Evolutionary conservation across 2,113 vertebrate genomes (phyloP).

Genomic region (Ammospiza nelsoni): DNA sequence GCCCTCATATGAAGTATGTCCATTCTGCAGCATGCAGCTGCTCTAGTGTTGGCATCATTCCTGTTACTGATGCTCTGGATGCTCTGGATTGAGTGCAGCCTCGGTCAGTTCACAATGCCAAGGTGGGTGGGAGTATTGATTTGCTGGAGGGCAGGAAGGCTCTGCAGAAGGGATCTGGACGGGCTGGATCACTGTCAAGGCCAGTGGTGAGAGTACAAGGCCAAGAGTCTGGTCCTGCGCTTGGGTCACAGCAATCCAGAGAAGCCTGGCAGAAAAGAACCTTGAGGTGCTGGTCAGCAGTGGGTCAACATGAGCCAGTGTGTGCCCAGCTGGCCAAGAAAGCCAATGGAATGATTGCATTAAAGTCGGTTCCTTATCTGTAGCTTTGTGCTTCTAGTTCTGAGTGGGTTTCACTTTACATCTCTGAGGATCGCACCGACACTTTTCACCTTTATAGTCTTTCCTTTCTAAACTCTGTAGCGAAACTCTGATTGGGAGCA

Average conservation of each 20-base stretch:
- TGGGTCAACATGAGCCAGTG: not conserved
- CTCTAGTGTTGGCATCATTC: not conserved
- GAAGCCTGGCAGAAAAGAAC: accelerated
- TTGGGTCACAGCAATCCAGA: not conserved
- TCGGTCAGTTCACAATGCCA: not conserved
- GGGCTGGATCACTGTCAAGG: not conserved
- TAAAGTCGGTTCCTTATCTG: not conserved
- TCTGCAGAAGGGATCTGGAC: not conserved
- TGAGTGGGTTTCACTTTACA: not conserved
- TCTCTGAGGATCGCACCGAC: not conserved
- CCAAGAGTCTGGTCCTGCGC: not conserved
- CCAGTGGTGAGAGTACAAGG: not conserved
- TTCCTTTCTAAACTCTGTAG: not conserved
- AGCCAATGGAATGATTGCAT: not conserved
- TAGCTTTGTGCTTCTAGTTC: not conserved
- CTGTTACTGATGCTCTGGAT: not conserved
- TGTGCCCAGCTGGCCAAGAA: not conserved
- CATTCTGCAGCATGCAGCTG: not conserved
- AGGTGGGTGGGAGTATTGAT: not conserved
- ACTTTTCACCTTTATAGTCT: not conserved
- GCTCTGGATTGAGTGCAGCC: not conserved
- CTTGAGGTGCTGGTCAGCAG: not conserved
- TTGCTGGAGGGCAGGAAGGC: not conserved
- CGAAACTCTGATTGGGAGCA: not conserved
- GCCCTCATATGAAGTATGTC: not conserved